Evolutionary conservation across 2,888 invertebrate genomes (phyloP), one percentile per base, ranked within the genome.

Genomic region (Sarcophaga caerulescens): DNA sequence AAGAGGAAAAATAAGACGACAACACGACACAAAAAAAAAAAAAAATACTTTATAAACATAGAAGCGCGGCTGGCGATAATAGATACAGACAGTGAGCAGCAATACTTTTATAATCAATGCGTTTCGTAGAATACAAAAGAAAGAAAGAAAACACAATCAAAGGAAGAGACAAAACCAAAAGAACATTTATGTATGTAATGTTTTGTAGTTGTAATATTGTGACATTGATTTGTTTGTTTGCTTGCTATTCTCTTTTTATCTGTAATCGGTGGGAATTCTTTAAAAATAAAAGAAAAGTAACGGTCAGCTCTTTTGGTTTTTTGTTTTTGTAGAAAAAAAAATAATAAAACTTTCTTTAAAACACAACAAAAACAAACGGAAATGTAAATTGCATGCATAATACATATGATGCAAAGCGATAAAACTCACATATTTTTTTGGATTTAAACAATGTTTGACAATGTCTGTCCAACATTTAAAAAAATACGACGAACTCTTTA

Each of bases 1-100:
- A 84, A 84, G 14, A 52, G 12, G 4, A 14, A 52, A 52, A 52
- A 52, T 17, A 52, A 52, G 14, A 52, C 12, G 17, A 52, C 52
- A 14, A 52, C 12, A 52, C 52, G 52, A 52, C 12, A 52, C n/a
- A n/a, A n/a, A n/a, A n/a, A n/a, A n/a, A n/a, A n/a, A 52, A 14
- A 17, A 52, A 47, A 52, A 17, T 14, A 52, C 52, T 52, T 12
- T 52, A 14, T 14, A 52, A 52, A 17, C 12, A 12, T 52, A 4
- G 14, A 17, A 5, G 17, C 3, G 52, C 17, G 52, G 52, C 52
- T 14, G 47, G 52, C 14, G 12, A 52, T 52, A 52, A 52, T 52
- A 52, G 52, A 52, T 52, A 14, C 17, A 12, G 5, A 52, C 52
- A 14, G 52, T 17, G 52, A 52, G 52, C 12, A 52, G 52, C 17